A percentile compares a stretch with the other conserved stretches of the same genome.
phyloP scores from a whole-genome alignment of 2,113 vertebrate genomes.

The Chelonoidis abingdonii region DNA sequence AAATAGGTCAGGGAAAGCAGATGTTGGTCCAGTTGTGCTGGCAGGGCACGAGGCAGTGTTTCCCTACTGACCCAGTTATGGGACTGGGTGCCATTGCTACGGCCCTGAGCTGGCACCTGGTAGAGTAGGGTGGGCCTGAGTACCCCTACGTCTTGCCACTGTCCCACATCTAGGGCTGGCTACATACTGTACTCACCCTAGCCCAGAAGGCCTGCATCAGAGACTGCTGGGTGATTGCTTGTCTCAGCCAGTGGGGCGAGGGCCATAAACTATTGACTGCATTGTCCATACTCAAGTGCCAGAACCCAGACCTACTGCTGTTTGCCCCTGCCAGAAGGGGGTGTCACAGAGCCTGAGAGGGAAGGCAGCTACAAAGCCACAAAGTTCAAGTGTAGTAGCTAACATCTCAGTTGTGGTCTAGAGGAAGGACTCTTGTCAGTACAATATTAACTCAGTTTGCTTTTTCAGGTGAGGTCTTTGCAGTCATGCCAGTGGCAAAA shows the following conservation, averaged over 20 bases:
- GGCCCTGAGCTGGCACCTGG: background rate
- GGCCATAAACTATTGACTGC: background rate
- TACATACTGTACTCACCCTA: background rate
- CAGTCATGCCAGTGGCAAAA: background rate
- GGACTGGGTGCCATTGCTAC: background rate
- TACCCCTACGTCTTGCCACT: too few relatives aligned
- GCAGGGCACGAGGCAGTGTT: background rate
- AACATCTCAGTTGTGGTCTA: background rate
- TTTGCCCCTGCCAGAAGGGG: background rate
- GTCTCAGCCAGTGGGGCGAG: too few relatives aligned
- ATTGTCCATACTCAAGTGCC: too few relatives aligned
- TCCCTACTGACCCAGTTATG: background rate
- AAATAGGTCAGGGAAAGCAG: background rate
- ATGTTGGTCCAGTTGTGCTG: background rate
- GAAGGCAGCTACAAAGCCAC: background rate
- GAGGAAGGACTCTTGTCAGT: background rate
- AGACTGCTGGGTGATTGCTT: background rate
- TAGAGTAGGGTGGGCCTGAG: background rate
- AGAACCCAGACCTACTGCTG: background rate
- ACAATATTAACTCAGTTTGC: background rate
- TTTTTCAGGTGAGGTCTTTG: background rate
- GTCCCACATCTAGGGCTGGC: background rate
- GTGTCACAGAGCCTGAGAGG: too few relatives aligned
- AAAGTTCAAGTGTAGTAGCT: background rate
- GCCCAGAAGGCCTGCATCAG: background rate